phyloP scores from a whole-genome alignment of 2,888 invertebrate species.

The Pseudococcus jackbeardsleyi region DNA sequence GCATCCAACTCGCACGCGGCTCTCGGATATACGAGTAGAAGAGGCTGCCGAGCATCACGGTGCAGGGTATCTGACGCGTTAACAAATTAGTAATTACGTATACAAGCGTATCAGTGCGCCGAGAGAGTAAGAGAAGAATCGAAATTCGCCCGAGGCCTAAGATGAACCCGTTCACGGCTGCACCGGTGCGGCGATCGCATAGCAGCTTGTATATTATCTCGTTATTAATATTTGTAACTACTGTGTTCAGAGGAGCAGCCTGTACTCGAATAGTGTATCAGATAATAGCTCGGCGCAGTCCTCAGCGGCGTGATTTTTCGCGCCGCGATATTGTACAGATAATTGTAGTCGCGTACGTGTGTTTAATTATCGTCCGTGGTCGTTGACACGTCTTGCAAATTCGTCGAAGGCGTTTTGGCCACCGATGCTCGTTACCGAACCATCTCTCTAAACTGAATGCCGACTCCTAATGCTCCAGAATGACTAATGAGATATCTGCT shows the following conservation, averaged over 20 bases:
- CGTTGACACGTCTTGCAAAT: not conserved
- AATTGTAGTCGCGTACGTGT: not conserved
- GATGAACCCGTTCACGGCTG: constrained; percentile 39
- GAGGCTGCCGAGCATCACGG: not conserved
- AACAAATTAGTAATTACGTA: constrained; percentile 49
- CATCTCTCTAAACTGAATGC: not conserved
- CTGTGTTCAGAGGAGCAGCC: not conserved
- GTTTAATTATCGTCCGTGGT: not conserved
- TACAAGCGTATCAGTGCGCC: not conserved
- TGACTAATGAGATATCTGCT: not conserved
- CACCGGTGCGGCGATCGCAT: not conserved
- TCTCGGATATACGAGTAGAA: not conserved
- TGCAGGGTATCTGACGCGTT: constrained; percentile 1
- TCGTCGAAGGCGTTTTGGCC: not conserved
- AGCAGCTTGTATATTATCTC: constrained; percentile 44
- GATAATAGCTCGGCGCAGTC: constrained; percentile 1
- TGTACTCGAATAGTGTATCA: not conserved
- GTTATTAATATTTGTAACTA: constrained; percentile 50
- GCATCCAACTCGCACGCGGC: not conserved
- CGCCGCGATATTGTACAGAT: not conserved
- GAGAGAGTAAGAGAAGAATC: constrained; percentile 14
- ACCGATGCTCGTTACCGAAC: not conserved
- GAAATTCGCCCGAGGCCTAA: not conserved
- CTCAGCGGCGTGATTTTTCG: not conserved
- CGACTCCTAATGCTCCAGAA: not conserved